Conservation (phyloP, 2,888 invertebrate genomes). For the Cerastoderma edule region DNA sequence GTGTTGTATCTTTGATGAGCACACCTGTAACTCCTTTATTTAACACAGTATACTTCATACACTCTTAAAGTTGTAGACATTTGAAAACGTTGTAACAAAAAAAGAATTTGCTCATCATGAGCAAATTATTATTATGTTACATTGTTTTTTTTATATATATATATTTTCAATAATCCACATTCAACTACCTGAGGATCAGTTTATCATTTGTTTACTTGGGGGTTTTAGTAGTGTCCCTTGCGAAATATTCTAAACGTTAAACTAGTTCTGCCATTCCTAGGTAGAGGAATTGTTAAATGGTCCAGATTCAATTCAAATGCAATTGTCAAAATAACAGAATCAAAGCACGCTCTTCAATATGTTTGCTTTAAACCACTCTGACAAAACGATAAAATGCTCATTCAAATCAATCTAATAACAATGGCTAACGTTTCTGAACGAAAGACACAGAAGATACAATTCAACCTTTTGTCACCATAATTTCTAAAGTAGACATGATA, state of each 20-base stretch:
- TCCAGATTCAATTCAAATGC: not conserved
- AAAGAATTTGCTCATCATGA: not conserved
- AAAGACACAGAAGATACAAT: no score
- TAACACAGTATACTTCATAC: not conserved
- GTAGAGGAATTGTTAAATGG: not conserved
- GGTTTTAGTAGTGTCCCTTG: constrained; percentile 6
- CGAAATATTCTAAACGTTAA: not conserved
- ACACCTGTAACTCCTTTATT: not conserved
- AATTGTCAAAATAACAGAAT: not conserved
- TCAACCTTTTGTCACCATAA: not conserved
- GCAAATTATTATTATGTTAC: not conserved
- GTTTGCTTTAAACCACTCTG: constrained; percentile 1
- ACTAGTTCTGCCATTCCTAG: not conserved
- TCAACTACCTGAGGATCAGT: not conserved
- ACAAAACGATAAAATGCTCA: constrained; percentile 6
- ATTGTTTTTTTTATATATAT: not conserved
- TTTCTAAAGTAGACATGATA: constrained; percentile 4
- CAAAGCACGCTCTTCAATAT: no score
- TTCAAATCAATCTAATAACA: no score
- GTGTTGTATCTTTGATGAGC: not conserved
- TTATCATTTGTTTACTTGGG: not conserved
- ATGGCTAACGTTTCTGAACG: no score
- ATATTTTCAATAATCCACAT: not conserved
- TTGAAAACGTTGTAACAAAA: constrained; percentile 1
- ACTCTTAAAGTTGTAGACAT: not conserved